These are phyloP conservation scores for Siniperca chuatsi DNA, from an alignment of 2,113 vertebrate species.

Conservation along the genomic window DNA sequence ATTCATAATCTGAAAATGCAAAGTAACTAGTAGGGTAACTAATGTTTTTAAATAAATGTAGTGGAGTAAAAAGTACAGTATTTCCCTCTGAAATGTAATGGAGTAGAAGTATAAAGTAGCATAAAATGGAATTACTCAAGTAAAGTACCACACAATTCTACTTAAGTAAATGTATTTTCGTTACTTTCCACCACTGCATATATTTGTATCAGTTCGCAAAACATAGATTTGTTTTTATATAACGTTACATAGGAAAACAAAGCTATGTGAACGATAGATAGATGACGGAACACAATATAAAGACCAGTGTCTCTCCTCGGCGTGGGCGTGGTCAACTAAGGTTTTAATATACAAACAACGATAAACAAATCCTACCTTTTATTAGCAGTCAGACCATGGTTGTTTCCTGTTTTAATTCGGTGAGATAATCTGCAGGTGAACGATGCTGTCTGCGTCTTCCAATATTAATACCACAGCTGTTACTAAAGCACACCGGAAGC, in stretches of 20 bases:
- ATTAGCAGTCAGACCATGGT: conserved; percentile 84
- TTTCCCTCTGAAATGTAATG: too few relatives aligned
- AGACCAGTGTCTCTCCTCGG: background rate
- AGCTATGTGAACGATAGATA: too few relatives aligned
- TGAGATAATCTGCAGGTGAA: fast-evolving
- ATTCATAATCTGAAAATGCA: background rate
- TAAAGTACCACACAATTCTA: too few relatives aligned
- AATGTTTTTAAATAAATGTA: too few relatives aligned
- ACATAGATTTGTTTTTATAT: background rate
- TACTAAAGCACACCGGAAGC: conserved; percentile 24
- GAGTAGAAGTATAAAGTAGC: too few relatives aligned
- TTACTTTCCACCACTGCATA: background rate
- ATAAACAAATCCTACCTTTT: conserved; percentile 70
- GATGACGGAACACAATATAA: background rate
- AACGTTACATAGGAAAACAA: too few relatives aligned
- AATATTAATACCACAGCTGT: background rate
- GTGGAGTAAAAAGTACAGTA: too few relatives aligned
- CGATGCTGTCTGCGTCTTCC: background rate
- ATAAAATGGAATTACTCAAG: too few relatives aligned
- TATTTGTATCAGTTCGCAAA: background rate
- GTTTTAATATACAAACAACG: background rate
- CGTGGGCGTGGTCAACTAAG: too few relatives aligned
- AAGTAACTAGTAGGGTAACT: background rate
- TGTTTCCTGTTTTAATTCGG: background rate
- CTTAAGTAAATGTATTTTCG: too few relatives aligned